Percentiles rank a stretch among this genome's conserved stretches.
Conservation (phyloP, 2,797 vertebrate genomes). For the Pangasius larnaudii region DNA sequence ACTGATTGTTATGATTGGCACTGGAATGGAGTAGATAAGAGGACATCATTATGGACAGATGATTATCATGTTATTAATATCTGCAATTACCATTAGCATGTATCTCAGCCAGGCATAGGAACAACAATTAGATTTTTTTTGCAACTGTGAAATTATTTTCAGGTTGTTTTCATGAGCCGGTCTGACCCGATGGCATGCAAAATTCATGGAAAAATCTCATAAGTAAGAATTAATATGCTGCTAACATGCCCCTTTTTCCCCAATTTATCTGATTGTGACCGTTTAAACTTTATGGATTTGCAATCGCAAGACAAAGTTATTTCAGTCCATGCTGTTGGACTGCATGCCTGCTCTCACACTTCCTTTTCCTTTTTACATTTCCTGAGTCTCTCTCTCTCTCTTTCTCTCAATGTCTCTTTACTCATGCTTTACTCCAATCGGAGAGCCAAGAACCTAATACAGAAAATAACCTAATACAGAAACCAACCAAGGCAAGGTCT, state of each 20-base stretch:
- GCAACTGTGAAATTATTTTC: slow-evolving; percentile 26
- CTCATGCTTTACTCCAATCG: not conserved
- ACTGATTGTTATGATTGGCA: slow-evolving; percentile 19
- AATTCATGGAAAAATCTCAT: slow-evolving; percentile 18
- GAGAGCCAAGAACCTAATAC: slow-evolving; percentile 27
- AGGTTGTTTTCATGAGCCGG: slow-evolving; percentile 6
- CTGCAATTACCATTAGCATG: slow-evolving; percentile 20
- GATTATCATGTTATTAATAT: slow-evolving; percentile 29
- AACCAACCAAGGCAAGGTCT: not conserved
- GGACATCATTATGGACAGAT: slow-evolving; percentile 4
- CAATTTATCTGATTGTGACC: slow-evolving; percentile 24
- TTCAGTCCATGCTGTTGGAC: slow-evolving; percentile 1
- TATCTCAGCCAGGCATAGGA: slow-evolving; percentile 17
- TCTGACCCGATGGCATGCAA: not conserved
- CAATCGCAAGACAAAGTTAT: slow-evolving; percentile 9
- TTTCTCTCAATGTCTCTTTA: not conserved
- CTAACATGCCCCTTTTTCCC: not conserved
- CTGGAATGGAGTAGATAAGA: not conserved
- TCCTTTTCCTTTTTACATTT: slow-evolving; percentile 37
- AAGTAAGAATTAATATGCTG: slow-evolving; percentile 12
- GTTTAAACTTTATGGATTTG: slow-evolving; percentile 15
- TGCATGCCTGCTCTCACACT: slow-evolving; percentile 28
- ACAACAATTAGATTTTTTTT: not conserved
- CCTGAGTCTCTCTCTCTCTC: not conserved
- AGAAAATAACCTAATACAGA: not conserved